These are phyloP conservation scores for Microtus montanus DNA, from an alignment of 2,113 vertebrate species.

Conservation along the genomic window DNA sequence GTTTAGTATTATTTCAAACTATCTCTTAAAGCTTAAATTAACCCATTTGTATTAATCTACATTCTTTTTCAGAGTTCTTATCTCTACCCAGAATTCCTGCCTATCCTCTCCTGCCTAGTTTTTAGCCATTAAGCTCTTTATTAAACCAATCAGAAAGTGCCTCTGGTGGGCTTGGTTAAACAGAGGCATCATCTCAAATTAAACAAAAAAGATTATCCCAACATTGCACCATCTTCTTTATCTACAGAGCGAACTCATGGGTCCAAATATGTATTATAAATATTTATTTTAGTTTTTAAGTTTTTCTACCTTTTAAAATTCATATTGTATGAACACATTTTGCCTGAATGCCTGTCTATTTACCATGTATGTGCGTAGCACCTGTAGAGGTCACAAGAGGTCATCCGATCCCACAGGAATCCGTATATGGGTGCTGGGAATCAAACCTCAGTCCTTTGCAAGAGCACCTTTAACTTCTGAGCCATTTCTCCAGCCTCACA, in stretches of 20 bases:
- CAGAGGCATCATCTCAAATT: accelerated
- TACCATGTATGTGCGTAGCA: neutral
- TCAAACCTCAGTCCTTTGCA: neutral
- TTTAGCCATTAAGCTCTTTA: neutral
- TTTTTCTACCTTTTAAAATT: neutral
- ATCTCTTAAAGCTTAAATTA: neutral
- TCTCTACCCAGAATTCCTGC: neutral
- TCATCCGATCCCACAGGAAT: neutral
- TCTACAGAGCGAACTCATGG: neutral
- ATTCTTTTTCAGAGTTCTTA: neutral
- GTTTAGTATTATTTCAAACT: neutral
- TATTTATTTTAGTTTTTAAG: neutral
- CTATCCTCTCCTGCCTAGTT: neutral
- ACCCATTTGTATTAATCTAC: neutral
- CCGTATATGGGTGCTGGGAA: no score
- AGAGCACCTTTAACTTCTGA: neutral
- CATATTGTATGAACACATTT: neutral
- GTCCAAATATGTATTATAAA: neutral
- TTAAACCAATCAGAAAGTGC: neutral
- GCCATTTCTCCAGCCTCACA: neutral
- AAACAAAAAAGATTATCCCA: neutral
- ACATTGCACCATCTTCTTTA: neutral
- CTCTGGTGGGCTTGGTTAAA: neutral
- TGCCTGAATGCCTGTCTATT: neutral
- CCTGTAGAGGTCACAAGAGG: neutral